phyloP scores from a whole-genome alignment of 2,113 vertebrate species.

The Petromus typicus region DNA sequence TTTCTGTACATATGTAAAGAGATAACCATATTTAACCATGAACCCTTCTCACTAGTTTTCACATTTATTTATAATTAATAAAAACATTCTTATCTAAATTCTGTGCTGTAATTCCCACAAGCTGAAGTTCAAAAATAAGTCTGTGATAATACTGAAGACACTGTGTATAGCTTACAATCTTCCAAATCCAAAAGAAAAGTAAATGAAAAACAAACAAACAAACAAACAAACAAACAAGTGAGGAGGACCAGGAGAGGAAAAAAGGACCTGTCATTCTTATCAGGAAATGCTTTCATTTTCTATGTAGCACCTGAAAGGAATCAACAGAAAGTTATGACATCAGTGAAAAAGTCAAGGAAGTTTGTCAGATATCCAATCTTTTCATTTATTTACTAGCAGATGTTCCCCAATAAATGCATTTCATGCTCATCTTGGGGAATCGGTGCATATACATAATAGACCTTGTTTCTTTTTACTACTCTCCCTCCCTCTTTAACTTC shows the following conservation, averaged over 20 bases:
- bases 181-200: neutral
- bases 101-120: neutral
- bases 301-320: neutral
- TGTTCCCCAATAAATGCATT: neutral
- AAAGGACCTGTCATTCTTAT: neutral
- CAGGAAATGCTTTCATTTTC: neutral
- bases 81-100: neutral
- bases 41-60: neutral
- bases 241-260: neutral
- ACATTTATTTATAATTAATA: neutral
- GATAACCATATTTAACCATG: neutral
- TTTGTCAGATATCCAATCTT: neutral
- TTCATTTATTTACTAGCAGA: neutral
- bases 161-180: neutral
- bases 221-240: neutral
- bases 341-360: neutral
- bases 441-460: neutral
- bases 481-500: neutral
- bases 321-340: neutral
- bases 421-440: neutral
- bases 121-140: neutral
- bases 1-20: neutral
- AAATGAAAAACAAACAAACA: neutral
- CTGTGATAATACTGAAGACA: neutral
- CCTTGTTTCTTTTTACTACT: neutral